phyloP scores from a whole-genome alignment of 2,888 invertebrate species.

The Synergus umbraculus region DNA sequence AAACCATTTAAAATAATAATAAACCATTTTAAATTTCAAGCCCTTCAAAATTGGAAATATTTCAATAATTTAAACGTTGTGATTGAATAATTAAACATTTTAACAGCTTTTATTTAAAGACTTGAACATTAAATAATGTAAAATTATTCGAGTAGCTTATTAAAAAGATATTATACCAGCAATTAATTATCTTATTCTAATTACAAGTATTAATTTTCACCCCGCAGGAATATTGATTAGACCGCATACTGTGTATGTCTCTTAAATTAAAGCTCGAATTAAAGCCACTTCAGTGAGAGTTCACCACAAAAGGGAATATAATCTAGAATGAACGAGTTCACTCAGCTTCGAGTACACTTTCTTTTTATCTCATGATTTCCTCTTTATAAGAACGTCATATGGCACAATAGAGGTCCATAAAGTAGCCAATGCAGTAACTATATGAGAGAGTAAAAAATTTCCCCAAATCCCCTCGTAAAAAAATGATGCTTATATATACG shows the following conservation, averaged over 20 bases:
- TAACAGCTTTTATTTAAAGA: too few species aligned
- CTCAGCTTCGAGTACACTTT: not conserved
- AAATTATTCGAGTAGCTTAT: too few species aligned
- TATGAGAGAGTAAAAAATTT: not conserved
- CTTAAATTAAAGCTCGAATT: not conserved
- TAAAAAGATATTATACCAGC: too few species aligned
- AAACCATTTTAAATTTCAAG: too few species aligned
- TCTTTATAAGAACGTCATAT: not conserved
- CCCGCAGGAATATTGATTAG: too few species aligned
- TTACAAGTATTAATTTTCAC: too few species aligned
- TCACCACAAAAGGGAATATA: not conserved
- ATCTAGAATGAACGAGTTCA: not conserved
- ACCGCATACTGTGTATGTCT: not conserved
- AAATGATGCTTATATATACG: conserved; percentile 62
- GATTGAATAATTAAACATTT: too few species aligned
- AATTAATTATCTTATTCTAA: too few species aligned
- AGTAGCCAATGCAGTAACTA: not conserved
- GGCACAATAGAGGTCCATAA: not conserved
- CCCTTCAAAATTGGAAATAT: too few species aligned
- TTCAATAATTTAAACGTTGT: too few species aligned
- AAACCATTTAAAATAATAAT: too few species aligned
- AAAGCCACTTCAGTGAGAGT: not conserved
- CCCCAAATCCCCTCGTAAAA: not conserved
- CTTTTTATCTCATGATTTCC: not conserved
- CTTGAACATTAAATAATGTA: too few species aligned